These are phyloP conservation scores for Heliconius hermathena DNA, from an alignment of 1,140 invertebrate genomes.

Conservation along the genomic window DNA sequence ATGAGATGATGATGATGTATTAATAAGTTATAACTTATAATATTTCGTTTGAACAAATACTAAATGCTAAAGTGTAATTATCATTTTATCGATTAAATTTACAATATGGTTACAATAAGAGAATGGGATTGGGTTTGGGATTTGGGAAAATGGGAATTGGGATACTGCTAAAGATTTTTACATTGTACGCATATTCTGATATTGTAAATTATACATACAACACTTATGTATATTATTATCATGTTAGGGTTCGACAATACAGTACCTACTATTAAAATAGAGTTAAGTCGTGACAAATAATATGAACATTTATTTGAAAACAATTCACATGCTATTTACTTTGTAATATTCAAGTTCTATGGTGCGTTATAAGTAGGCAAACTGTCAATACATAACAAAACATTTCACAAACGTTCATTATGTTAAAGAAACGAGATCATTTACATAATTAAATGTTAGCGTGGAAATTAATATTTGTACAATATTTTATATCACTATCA, in stretches of 20 bases:
- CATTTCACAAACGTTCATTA: background rate
- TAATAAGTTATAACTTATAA: too few relatives aligned
- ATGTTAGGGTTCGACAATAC: background rate
- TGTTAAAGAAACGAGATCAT: background rate
- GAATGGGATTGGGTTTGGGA: too few relatives aligned
- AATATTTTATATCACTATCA: too few relatives aligned
- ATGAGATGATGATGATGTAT: too few relatives aligned
- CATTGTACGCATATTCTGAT: too few relatives aligned
- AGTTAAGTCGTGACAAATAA: background rate
- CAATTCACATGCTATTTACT: background rate
- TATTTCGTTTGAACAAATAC: too few relatives aligned
- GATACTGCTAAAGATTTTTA: too few relatives aligned
- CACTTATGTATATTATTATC: background rate
- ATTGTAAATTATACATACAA: too few relatives aligned
- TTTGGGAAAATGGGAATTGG: too few relatives aligned
- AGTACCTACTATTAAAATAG: background rate
- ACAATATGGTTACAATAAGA: too few relatives aligned
- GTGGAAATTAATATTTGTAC: background rate
- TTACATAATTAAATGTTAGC: background rate
- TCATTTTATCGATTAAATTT: too few relatives aligned
- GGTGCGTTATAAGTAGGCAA: background rate
- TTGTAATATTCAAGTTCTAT: background rate
- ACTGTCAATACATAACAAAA: background rate
- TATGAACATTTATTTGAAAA: slow-evolving; percentile 5
- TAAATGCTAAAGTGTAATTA: too few relatives aligned